Percentiles rank a stretch among this genome's conserved stretches.
phyloP scores from a whole-genome alignment of 1,140 invertebrate genomes.

The Archivesica marissinica region DNA sequence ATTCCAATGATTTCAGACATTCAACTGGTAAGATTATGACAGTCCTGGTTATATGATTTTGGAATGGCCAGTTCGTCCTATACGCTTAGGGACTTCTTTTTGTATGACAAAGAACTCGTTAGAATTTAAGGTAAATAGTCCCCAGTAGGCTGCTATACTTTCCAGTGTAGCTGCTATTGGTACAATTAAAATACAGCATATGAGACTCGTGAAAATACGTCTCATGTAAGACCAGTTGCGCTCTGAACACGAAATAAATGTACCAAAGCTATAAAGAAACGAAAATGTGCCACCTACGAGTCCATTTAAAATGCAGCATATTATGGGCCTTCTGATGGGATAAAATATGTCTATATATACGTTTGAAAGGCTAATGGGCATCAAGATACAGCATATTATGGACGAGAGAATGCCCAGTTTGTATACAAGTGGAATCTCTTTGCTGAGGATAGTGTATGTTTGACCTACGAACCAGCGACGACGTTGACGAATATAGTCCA shows the following conservation, averaged over 20 bases:
- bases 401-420: slow-evolving; percentile 94
- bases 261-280: slow-evolving; percentile 98
- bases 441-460: slow-evolving; percentile 95
- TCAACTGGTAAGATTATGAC: no score
- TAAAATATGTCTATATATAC: slow-evolving; percentile 92
- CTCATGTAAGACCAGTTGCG: slow-evolving; percentile 90
- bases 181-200: slow-evolving; percentile 32
- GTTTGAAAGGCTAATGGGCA: slow-evolving; percentile 96
- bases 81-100: slow-evolving; percentile 32
- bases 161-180: slow-evolving; percentile 53
- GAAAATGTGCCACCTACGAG: slow-evolving; percentile 95
- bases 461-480: slow-evolving; percentile 99
- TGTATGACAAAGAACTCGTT: slow-evolving; percentile 53
- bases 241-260: slow-evolving; percentile 96
- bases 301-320: slow-evolving; percentile 92
- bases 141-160: slow-evolving; percentile 50
- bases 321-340: slow-evolving; percentile 91
- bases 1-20: no score
- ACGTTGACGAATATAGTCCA: slow-evolving; percentile 97
- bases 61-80: background rate
- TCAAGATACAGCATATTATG: slow-evolving; percentile 97
- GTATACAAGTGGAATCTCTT: slow-evolving; percentile 91
- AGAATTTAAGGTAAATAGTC: slow-evolving; percentile 44
- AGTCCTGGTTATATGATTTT: slow-evolving; percentile 23
- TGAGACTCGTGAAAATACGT: slow-evolving; percentile 88